phyloP scores from a whole-genome alignment of 2,113 vertebrate species.

The Phocoena phocoena region DNA sequence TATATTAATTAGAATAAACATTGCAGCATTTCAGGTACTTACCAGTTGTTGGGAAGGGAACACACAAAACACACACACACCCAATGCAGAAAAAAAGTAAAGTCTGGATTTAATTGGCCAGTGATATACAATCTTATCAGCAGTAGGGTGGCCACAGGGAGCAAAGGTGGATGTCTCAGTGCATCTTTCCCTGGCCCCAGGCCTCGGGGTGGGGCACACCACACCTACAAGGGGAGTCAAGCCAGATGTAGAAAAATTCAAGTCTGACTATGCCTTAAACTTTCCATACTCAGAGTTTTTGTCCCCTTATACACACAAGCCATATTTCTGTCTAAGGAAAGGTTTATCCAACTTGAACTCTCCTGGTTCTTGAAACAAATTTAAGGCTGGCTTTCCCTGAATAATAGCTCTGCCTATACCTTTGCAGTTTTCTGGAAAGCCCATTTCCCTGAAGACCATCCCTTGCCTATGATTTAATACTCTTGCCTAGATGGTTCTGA shows the following conservation, averaged over 20 bases:
- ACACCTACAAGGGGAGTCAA: neutral
- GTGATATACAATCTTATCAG: neutral
- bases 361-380: conserved; percentile 23
- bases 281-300: neutral
- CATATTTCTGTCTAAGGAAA: neutral
- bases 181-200: neutral
- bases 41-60: neutral
- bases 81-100: neutral
- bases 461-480: neutral
- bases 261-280: neutral
- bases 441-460: neutral
- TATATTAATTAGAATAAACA: conserved; percentile 40
- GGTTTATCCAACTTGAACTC: neutral
- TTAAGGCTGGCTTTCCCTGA: neutral
- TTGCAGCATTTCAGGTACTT: neutral
- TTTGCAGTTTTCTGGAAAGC: conserved; percentile 27
- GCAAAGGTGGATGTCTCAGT: neutral
- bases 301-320: neutral
- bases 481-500: neutral
- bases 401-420: neutral
- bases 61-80: neutral
- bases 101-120: neutral
- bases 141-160: neutral
- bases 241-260: neutral
- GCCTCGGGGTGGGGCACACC: neutral